These are phyloP conservation scores for Oreotrochilus melanogaster DNA, from an alignment of 2,113 vertebrate genomes.

Conservation along the genomic window DNA sequence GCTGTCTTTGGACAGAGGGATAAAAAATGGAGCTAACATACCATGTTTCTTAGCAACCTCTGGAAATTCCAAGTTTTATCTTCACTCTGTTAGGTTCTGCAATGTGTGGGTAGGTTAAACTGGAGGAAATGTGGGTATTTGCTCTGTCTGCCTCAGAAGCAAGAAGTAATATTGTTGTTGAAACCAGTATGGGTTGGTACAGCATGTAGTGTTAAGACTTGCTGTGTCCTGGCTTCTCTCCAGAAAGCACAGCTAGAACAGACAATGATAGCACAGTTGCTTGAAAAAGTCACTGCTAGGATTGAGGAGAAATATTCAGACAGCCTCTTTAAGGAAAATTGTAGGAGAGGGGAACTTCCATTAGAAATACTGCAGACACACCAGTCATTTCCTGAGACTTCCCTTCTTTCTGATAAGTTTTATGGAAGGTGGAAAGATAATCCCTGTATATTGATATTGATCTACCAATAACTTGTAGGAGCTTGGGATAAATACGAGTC, in stretches of 20 bases:
- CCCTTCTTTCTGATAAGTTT: not conserved
- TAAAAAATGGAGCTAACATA: not conserved
- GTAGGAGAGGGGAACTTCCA: not conserved
- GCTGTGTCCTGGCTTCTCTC: conserved; percentile 11
- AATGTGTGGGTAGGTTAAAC: not conserved
- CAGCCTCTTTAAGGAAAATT: not conserved
- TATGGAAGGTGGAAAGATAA: not conserved
- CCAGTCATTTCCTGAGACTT: not conserved
- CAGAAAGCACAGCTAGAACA: conserved; percentile 21
- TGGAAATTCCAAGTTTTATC: not conserved
- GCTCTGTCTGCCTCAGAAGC: not conserved
- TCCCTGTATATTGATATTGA: not conserved
- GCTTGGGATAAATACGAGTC: not conserved
- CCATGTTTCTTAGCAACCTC: not conserved
- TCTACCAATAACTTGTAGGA: not conserved
- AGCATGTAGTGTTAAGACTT: conserved; percentile 2
- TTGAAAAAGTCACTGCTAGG: not conserved
- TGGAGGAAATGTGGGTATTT: not conserved
- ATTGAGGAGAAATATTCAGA: not conserved
- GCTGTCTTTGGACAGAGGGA: not conserved
- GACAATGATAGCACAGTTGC: conserved; percentile 16
- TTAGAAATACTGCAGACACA: not conserved
- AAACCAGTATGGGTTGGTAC: not conserved
- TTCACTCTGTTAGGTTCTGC: not conserved
- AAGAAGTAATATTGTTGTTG: not conserved